Evolutionary conservation across 2,888 invertebrate genomes (phyloP).

Genomic region (Merodon equestris): DNA sequence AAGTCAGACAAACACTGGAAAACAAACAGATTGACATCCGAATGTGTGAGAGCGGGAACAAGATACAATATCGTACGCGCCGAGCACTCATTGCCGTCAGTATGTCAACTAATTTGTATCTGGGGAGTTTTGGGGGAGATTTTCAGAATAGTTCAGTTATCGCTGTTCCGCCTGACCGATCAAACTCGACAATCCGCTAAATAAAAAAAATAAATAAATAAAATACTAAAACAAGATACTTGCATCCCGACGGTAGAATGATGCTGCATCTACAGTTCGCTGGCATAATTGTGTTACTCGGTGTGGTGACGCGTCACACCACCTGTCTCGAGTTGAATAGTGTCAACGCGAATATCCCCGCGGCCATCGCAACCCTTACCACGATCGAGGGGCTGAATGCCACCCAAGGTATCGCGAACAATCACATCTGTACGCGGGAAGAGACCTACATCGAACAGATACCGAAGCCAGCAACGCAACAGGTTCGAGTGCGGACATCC

Average conservation of each 20-base stretch:
- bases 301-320: constrained; percentile 18
- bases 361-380: constrained; percentile 71
- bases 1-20: constrained; percentile 46
- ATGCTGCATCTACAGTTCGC: constrained; percentile 36
- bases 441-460: constrained; percentile 81
- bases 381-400: constrained; percentile 38
- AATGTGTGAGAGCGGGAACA: constrained; percentile 49
- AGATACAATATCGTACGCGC: not conserved
- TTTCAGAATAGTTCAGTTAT: constrained; percentile 62
- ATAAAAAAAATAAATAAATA: not conserved
- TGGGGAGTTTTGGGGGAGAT: constrained; percentile 62
- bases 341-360: constrained; percentile 61
- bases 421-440: constrained; percentile 76
- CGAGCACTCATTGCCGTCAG: not conserved
- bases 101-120: constrained; percentile 55
- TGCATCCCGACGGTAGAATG: not conserved
- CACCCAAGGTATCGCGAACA: constrained; percentile 45
- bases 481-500: constrained; percentile 85
- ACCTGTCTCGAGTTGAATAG: constrained; percentile 49
- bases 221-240: too few relatives aligned
- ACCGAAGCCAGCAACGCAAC: constrained; percentile 79
- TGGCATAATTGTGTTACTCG: constrained; percentile 13
- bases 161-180: constrained; percentile 66
- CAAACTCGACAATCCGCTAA: constrained; percentile 54
- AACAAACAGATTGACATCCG: constrained; percentile 35